Conservation (phyloP, 2,888 invertebrate species). For the Drosophila mayaguana region DNA sequence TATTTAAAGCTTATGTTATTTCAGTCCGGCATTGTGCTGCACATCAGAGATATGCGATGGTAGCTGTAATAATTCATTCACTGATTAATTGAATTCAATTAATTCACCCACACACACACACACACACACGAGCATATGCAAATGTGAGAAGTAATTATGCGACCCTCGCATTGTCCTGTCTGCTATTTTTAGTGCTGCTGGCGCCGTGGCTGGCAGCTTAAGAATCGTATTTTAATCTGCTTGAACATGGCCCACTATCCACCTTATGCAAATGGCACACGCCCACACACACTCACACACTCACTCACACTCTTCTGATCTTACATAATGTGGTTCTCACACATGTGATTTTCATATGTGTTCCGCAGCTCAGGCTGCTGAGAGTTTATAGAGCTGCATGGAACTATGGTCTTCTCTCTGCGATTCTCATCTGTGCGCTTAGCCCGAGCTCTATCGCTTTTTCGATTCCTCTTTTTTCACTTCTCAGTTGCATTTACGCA, state of each 20-base stretch:
- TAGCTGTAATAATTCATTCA: slow-evolving; percentile 20
- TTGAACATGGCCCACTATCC: slow-evolving; percentile 1
- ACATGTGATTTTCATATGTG: slow-evolving; percentile 3
- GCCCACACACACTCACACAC: not conserved
- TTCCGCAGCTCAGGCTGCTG: not conserved
- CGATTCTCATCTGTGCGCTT: not conserved
- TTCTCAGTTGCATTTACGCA: not conserved
- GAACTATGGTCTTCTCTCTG: not conserved
- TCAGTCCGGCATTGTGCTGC: not conserved
- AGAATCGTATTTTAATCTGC: slow-evolving; percentile 28
- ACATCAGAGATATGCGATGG: not conserved
- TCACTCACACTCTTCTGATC: not conserved
- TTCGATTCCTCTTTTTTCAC: not conserved
- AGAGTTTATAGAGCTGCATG: not conserved
- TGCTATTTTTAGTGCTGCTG: slow-evolving; percentile 1
- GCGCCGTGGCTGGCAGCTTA: not conserved
- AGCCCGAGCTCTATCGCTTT: not conserved
- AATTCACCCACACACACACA: slow-evolving; percentile 26
- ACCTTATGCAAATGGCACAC: slow-evolving; percentile 36
- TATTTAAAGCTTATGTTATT: not conserved
- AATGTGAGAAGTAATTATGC: slow-evolving; percentile 28
- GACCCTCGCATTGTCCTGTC: slow-evolving; percentile 1
- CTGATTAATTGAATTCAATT: slow-evolving; percentile 51
- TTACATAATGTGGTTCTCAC: not conserved
- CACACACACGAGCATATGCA: slow-evolving; percentile 23